phyloP scores from a whole-genome alignment of 64 coral and sea anemone genomes.

The Catalaphyllia jardinei region DNA sequence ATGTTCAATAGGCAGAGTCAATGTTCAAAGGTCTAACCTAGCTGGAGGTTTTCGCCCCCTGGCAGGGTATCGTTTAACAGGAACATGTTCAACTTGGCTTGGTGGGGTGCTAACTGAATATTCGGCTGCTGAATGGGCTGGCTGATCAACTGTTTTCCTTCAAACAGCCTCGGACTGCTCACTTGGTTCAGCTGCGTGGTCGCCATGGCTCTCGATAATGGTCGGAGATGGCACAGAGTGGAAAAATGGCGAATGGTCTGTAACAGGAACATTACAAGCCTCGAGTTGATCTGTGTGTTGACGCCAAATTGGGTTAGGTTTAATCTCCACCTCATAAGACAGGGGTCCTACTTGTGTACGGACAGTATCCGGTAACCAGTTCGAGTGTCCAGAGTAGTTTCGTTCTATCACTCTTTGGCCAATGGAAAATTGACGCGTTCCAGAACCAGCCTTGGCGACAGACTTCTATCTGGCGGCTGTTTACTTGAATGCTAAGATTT shows the following conservation, averaged over 20 bases:
- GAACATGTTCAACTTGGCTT: constrained; percentile 6
- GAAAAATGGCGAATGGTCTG: too few relatives aligned
- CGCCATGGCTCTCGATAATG: background rate
- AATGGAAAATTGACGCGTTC: background rate
- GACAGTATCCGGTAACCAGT: too few relatives aligned
- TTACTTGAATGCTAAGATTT: background rate
- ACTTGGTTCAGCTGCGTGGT: background rate
- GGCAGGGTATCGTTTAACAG: constrained; percentile 2
- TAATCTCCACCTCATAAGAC: too few relatives aligned
- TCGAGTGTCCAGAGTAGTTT: background rate
- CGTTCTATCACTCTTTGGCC: background rate
- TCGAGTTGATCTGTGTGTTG: too few relatives aligned
- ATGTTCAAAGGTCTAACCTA: background rate
- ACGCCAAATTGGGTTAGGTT: too few relatives aligned
- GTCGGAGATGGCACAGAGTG: background rate
- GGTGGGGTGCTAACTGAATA: background rate
- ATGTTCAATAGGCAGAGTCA: background rate
- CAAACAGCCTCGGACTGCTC: background rate
- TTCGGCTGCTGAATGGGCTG: background rate
- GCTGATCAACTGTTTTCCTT: background rate
- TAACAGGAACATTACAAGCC: too few relatives aligned
- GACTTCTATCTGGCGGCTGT: constrained; percentile 27
- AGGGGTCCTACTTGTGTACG: too few relatives aligned
- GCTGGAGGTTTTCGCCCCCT: background rate
- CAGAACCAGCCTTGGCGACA: constrained; percentile 8